These are phyloP conservation scores for Pterois miles DNA, from an alignment of 2,797 vertebrate species.

Conservation along the genomic window DNA sequence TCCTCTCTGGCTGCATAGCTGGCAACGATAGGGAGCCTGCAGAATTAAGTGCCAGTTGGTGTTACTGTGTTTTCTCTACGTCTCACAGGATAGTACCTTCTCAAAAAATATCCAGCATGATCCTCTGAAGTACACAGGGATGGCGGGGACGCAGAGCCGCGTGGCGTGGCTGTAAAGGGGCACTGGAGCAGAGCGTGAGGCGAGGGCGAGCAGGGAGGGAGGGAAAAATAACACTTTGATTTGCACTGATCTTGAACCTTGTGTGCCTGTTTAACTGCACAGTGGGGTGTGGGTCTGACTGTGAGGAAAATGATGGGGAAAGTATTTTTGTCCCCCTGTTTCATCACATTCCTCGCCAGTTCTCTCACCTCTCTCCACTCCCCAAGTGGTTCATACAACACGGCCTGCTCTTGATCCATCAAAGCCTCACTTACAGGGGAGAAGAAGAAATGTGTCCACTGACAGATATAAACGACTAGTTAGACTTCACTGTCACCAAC, in stretches of 20 bases:
- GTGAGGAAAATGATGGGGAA: constrained; percentile 68
- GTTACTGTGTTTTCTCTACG: constrained; percentile 94
- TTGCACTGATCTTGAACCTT: constrained; percentile 83
- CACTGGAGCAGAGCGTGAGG: constrained; percentile 36
- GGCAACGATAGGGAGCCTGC: constrained; percentile 89
- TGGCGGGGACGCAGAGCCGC: constrained; percentile 54
- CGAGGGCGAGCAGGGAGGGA: constrained; percentile 31
- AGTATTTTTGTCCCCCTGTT: constrained; percentile 70
- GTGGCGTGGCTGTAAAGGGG: constrained; percentile 69
- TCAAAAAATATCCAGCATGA: constrained; percentile 89
- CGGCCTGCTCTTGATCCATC: constrained; percentile 56
- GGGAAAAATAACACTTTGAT: constrained; percentile 75
- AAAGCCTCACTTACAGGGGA: constrained; percentile 33
- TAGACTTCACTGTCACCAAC: constrained; percentile 5
- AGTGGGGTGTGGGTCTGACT: constrained; percentile 66
- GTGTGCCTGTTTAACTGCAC: constrained; percentile 78
- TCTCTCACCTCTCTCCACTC: constrained; percentile 63
- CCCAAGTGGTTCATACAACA: constrained; percentile 61
- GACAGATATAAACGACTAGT: constrained; percentile 49
- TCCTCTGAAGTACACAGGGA: constrained; percentile 74
- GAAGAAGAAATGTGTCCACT: constrained; percentile 44
- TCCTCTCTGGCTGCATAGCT: constrained; percentile 87
- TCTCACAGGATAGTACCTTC: constrained; percentile 89
- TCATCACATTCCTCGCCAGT: constrained; percentile 75
- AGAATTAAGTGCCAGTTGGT: constrained; percentile 98